A percentile compares a stretch with the other conserved stretches of the same genome.
Conservation (phyloP, 2,113 vertebrate genomes). For the Eonycteris spelaea region DNA sequence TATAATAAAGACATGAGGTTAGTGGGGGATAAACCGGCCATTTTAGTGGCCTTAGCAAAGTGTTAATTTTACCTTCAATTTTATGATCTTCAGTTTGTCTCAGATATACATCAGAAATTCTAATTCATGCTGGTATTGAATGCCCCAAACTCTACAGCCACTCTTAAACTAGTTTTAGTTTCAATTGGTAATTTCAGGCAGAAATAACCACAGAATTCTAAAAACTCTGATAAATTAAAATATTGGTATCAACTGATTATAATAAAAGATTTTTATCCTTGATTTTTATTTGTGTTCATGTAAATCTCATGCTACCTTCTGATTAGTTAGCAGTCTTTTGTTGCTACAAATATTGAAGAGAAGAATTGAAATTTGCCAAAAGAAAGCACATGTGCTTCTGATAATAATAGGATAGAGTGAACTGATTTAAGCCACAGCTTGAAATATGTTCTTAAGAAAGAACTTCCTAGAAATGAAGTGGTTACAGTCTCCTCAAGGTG, state of each 20-base stretch:
- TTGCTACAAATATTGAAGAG: neutral
- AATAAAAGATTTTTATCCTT: neutral
- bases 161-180: neutral
- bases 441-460: neutral
- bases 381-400: neutral
- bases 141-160: neutral
- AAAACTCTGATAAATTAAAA: neutral
- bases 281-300: slow-evolving; percentile 5
- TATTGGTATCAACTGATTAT: neutral
- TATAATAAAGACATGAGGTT: neutral
- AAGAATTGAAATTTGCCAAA: slow-evolving; percentile 28
- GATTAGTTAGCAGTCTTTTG: neutral
- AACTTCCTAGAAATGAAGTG: neutral
- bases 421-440: neutral
- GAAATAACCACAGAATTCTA: neutral
- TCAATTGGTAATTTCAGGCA: neutral
- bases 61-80: neutral
- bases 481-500: neutral
- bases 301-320: neutral
- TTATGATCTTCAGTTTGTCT: neutral
- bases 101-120: neutral
- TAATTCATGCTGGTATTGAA: neutral
- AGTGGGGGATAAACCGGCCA: too few species aligned
- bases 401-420: neutral
- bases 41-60: neutral